These are phyloP conservation scores for Chlorospingus flavigularis DNA, from an alignment of 2,797 vertebrate genomes.

Conservation along the genomic window DNA sequence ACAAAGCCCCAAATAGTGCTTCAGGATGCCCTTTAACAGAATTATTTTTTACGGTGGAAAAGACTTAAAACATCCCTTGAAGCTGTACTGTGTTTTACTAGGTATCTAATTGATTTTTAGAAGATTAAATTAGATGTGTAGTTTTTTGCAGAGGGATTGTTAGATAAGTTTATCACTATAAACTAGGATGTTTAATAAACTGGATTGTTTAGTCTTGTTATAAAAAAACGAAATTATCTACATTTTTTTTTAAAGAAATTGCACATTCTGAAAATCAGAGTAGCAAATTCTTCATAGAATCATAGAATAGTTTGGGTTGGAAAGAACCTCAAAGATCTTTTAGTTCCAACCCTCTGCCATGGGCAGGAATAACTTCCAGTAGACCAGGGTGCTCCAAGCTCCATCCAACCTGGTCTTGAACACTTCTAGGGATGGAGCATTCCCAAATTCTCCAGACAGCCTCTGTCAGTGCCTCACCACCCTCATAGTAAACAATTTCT, in stretches of 20 bases:
- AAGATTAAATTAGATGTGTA: neutral
- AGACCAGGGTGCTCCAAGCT: neutral
- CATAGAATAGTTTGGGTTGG: neutral
- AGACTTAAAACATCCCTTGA: neutral
- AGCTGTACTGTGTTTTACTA: neutral
- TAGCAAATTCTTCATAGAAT: neutral
- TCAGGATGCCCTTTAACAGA: neutral
- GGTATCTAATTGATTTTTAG: neutral
- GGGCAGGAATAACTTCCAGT: neutral
- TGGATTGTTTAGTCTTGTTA: neutral
- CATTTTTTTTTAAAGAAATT: rapidly evolving
- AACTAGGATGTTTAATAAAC: neutral
- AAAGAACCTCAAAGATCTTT: neutral
- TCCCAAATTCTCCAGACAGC: rapidly evolving
- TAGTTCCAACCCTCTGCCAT: neutral
- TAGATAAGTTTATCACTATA: neutral
- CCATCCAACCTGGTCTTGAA: neutral
- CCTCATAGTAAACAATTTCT: neutral
- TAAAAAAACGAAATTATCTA: rapidly evolving
- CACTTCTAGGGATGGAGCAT: neutral
- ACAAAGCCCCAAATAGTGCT: neutral
- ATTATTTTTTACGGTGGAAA: neutral
- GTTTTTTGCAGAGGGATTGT: neutral
- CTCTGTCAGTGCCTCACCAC: neutral
- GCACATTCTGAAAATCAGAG: neutral